Conservation (phyloP, 1,140 invertebrate genomes). For the Drosophila ananassae region DNA sequence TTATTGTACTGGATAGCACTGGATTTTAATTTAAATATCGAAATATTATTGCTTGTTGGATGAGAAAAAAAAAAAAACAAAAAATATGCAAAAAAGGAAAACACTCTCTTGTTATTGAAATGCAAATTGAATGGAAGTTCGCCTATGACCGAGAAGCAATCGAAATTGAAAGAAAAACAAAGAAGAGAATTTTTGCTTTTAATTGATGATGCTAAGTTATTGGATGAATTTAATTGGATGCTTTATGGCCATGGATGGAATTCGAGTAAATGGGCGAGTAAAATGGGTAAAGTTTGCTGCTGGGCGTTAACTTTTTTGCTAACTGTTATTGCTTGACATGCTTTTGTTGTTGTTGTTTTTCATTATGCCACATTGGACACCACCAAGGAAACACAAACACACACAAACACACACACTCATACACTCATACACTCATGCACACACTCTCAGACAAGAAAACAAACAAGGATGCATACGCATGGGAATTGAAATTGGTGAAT, state of each 20-base stretch:
- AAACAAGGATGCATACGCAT: slow-evolving; percentile 51
- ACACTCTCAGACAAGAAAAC: slow-evolving; percentile 16
- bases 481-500: slow-evolving; percentile 69
- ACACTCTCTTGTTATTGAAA: slow-evolving; percentile 20
- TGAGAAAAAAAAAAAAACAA: background rate
- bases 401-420: background rate
- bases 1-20: too few relatives aligned
- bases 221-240: slow-evolving; percentile 22
- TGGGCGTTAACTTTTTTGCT: slow-evolving; percentile 50
- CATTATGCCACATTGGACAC: slow-evolving; percentile 47
- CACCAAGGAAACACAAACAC: slow-evolving; percentile 20
- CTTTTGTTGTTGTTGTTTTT: slow-evolving; percentile 50
- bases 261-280: background rate
- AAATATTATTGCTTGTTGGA: slow-evolving; percentile 6
- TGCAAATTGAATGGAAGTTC: slow-evolving; percentile 18
- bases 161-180: background rate
- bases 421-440: slow-evolving; percentile 1
- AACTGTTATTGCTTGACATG: slow-evolving; percentile 60
- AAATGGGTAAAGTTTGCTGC: slow-evolving; percentile 30
- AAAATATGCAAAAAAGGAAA: slow-evolving; percentile 24
- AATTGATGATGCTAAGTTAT: slow-evolving; percentile 19
- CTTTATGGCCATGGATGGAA: slow-evolving; percentile 3
- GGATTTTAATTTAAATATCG: background rate
- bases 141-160: background rate
- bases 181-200: background rate